phyloP scores from a whole-genome alignment of 2,113 vertebrate species.

The Dermatemys mawii region DNA sequence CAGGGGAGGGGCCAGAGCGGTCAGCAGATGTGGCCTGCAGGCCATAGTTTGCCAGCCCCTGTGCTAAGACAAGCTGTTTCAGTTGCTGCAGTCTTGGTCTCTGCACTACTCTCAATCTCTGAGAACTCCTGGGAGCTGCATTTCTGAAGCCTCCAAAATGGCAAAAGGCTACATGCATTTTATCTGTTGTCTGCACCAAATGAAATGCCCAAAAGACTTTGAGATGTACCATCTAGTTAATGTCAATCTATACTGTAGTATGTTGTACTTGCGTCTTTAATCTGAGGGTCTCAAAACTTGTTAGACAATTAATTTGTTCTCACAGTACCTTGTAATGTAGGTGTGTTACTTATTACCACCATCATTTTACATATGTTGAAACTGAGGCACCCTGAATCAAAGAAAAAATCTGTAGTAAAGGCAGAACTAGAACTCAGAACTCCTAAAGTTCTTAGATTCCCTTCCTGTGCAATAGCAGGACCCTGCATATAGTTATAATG shows the following conservation, averaged over 20 bases:
- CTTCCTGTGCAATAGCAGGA: not conserved
- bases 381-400: not conserved
- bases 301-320: not conserved
- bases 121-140: too few relatives aligned
- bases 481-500: accelerated
- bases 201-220: not conserved
- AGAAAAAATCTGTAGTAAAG: not conserved
- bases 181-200: not conserved
- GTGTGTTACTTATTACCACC: not conserved
- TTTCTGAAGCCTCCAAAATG: too few relatives aligned
- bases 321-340: not conserved
- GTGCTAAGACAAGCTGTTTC: too few relatives aligned
- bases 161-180: too few relatives aligned
- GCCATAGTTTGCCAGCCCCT: too few relatives aligned
- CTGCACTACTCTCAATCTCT: too few relatives aligned
- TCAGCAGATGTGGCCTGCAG: too few relatives aligned
- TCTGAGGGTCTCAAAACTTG: not conserved
- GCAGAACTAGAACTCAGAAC: not conserved
- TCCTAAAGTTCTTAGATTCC: not conserved
- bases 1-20: too few relatives aligned
- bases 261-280: not conserved
- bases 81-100: too few relatives aligned
- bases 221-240: not conserved
- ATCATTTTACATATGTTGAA: not conserved
- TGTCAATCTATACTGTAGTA: not conserved